Evolutionary conservation across 1,140 invertebrate species (phyloP), one percentile per base, ranked within the genome.

Genomic region (Ruditapes philippinarum): DNA sequence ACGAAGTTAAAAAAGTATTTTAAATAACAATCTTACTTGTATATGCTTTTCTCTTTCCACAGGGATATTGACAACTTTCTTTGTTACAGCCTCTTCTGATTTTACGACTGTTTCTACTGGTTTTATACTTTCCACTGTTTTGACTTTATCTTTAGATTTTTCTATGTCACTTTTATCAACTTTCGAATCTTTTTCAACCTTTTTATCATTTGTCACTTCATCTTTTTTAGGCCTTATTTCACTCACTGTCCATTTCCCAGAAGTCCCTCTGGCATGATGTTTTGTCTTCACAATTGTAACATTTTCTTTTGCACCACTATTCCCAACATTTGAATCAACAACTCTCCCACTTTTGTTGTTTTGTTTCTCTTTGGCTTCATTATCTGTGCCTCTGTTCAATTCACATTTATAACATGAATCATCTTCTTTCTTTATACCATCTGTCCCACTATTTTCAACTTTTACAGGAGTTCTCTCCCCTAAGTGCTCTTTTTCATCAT

Each of bases 11-110:
- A n/a, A n/a, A n/a, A n/a, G n/a, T n/a, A n/a, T n/a, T n/a, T n/a
- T n/a, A n/a, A n/a, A n/a, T n/a, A n/a, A n/a, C n/a, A n/a, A 33
- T 36, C 68, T 45, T 73, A 97, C 97, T 96, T 99, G 98, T 45
- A 99, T 97, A 94, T 98, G 97, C 70, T 97, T 96, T 36, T 96
- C 96, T 91, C 98, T 97, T 91, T 97, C 95, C 0, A 99, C 97
- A 84, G 97, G 96, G 31, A 99, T 97, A 96, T 97, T 98, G 1
- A 97, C 96, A 33, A 97, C 97, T 85, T 89, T 79, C 28, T 73
- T 89, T 9, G 22, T 70, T 49, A 12, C 28, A n/a, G 28, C 14
- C 45, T 22, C 33, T 36, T 49, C 40, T 22, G 74, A 28, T 0
- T 78, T 51, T 4, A 28, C 17, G n/a, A 7, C 0, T 4, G 28